A percentile compares a stretch with the other conserved stretches of the same genome.
Evolutionary conservation across 2,113 vertebrate species (phyloP).

Genomic region (Engystomops pustulosus): DNA sequence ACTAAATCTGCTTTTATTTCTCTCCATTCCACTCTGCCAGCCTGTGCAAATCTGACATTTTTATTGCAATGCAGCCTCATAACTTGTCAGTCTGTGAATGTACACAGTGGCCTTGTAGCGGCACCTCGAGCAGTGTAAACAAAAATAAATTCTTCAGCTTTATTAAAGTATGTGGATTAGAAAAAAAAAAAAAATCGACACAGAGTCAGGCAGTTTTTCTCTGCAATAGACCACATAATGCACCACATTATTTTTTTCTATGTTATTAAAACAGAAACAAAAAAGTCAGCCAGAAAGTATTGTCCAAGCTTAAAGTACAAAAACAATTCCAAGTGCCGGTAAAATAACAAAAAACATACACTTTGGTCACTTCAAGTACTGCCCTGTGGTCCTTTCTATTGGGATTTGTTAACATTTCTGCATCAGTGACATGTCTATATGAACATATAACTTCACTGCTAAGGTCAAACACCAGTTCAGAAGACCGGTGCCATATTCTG

Average conservation of each 20-base stretch:
- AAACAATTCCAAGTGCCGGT: too few species aligned
- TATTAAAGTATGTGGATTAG: slow-evolving; percentile 7
- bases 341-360: too few species aligned
- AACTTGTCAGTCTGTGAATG: slow-evolving; percentile 33
- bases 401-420: too few species aligned
- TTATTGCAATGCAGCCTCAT: slow-evolving; percentile 46
- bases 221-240: not conserved
- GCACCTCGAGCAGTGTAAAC: not conserved
- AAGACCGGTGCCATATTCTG: too few species aligned
- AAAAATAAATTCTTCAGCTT: slow-evolving; percentile 17
- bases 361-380: too few species aligned
- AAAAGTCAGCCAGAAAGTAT: too few species aligned
- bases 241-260: not conserved
- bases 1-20: slow-evolving; percentile 17
- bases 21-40: not conserved
- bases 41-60: slow-evolving; percentile 25
- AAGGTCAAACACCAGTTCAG: too few species aligned
- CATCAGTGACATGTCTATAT: too few species aligned
- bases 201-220: slow-evolving; percentile 10
- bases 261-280: slow-evolving; percentile 25
- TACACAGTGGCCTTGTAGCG: slow-evolving; percentile 33
- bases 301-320: too few species aligned
- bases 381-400: too few species aligned
- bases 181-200: not conserved
- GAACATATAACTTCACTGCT: too few species aligned